phyloP scores from a whole-genome alignment of 2,888 invertebrate species.

The Osedax fenrisi region DNA sequence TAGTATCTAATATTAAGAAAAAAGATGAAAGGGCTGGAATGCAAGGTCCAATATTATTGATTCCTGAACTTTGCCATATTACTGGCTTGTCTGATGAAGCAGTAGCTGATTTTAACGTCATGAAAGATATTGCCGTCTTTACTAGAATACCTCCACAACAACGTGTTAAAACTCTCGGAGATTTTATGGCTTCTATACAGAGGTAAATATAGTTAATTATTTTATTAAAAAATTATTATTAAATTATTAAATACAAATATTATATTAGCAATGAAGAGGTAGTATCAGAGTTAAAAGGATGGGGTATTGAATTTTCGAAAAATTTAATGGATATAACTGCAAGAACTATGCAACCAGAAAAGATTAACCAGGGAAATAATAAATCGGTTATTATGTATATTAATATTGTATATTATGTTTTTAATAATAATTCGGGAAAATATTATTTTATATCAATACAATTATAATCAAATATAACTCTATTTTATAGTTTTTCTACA shows the following conservation, averaged over 20 bases:
- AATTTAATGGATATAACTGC: constrained; percentile 59
- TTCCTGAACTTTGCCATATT: constrained; percentile 72
- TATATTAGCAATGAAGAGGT: constrained; percentile 38
- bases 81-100: constrained; percentile 56
- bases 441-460: too few species aligned
- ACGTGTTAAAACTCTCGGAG: constrained; percentile 50
- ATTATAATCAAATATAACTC: too few species aligned
- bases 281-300: constrained; percentile 53
- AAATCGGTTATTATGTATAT: too few species aligned
- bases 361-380: constrained; percentile 51
- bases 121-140: constrained; percentile 61
- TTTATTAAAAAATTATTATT: too few species aligned
- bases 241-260: too few species aligned
- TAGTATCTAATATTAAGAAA: constrained; percentile 58
- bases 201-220: background rate
- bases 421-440: too few species aligned
- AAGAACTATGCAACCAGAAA: constrained; percentile 59
- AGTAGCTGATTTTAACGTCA: constrained; percentile 56
- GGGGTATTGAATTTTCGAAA: constrained; percentile 63
- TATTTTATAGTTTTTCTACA: constrained; percentile 43
- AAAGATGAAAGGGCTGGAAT: constrained; percentile 61
- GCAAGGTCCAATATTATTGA: constrained; percentile 60
- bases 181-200: background rate
- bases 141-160: constrained; percentile 63
- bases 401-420: too few species aligned